A percentile compares a stretch with the other conserved stretches of the same genome.
phyloP scores from a whole-genome alignment of 2,888 invertebrate species.

The Pterobdella sp. region DNA sequence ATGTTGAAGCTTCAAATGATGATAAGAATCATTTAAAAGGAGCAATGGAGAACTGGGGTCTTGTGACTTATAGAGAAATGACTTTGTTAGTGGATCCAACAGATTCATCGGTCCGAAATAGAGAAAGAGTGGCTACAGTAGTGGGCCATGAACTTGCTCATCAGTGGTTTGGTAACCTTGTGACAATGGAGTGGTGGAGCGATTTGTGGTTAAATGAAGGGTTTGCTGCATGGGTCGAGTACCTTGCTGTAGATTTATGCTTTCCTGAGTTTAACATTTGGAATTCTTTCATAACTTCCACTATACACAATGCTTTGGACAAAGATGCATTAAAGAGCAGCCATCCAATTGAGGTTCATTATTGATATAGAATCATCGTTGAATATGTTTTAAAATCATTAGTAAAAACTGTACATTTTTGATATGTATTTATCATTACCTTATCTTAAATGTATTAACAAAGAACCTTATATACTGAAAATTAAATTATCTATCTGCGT shows the following conservation, averaged over 20 bases:
- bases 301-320: slow-evolving; percentile 68
- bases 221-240: slow-evolving; percentile 90
- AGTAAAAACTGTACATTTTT: no score
- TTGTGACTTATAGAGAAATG: slow-evolving; percentile 85
- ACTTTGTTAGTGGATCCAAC: slow-evolving; percentile 80
- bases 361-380: background rate
- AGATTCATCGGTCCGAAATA: slow-evolving; percentile 68
- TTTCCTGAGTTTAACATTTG: slow-evolving; percentile 94
- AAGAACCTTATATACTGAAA: no score
- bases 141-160: slow-evolving; percentile 81
- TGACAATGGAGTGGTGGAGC: slow-evolving; percentile 98
- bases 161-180: slow-evolving; percentile 96
- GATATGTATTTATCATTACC: no score
- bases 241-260: slow-evolving; percentile 78
- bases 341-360: slow-evolving; percentile 81
- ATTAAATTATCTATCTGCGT: no score
- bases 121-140: slow-evolving; percentile 61
- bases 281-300: slow-evolving; percentile 88
- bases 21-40: no score
- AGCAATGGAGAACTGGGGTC: slow-evolving; percentile 98
- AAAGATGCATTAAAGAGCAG: slow-evolving; percentile 78
- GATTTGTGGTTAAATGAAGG: slow-evolving; percentile 91
- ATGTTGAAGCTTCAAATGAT: no score
- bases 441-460: background rate
- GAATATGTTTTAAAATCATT: background rate